Evolutionary conservation across 2,888 invertebrate species (phyloP), one percentile per base, ranked within the genome.

Genomic region (Temnothorax rugatulus): DNA sequence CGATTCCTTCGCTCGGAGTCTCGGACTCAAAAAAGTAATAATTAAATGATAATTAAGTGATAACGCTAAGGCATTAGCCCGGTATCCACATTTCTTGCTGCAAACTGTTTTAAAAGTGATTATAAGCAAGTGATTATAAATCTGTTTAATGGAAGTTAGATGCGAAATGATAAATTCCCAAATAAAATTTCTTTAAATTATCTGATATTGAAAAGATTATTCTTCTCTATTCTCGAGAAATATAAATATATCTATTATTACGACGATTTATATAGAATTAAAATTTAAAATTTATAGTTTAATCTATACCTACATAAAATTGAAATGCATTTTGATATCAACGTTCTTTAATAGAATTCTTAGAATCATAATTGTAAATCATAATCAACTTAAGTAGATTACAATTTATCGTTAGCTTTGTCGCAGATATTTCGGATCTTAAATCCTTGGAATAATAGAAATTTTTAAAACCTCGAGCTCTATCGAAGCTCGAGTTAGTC

Each of bases 1-100:
- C 44, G 69, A 69, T 29, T 57, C 11, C 21, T 11, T 34, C 34
- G 5, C 25, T 29, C 38, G 15, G 50, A 18, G 18, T 9, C 18
- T 13, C 4, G n/a, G 11, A 4, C 2, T 21, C 15, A 21, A 47
- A 47, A 47, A 47, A 75, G 44, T 47, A 61, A 61, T 61, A 61
- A 61, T 38, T 66, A 25, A 66, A 54, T 54, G 54, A 54, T 57
- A 77, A 54, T 69, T 38, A 34, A 61, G 29, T 4, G 63, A 50
- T 25, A 38, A 29, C 15, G 7, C 7, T 41, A 1, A 63, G 18
- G 8, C 15, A 47, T 44, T 15, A 21, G 4, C 15, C 5, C 5
- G 29, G 15, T 44, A 18, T 29, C 15, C 15, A 11, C 29, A n/a
- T 63, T 47, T 75, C 11, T 75, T 34, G 21, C 11, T 34, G 11